Conservation (phyloP, 1,140 invertebrate genomes). For the Homarus americanus region DNA sequence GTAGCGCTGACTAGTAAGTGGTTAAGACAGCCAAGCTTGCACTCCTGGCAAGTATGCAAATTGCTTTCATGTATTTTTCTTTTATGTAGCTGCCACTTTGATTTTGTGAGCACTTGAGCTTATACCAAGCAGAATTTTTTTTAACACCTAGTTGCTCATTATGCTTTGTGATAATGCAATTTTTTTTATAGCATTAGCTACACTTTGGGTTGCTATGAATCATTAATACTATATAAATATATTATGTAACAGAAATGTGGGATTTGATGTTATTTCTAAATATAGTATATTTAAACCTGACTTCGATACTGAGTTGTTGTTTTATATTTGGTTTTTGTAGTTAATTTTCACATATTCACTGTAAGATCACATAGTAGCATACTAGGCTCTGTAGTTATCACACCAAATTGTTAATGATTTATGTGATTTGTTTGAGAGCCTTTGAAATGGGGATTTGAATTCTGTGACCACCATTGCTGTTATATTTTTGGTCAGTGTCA, state of each 20-base stretch:
- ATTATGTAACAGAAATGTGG: not conserved
- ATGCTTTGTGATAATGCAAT: conserved; percentile 54
- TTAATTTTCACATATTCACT: conserved; percentile 12
- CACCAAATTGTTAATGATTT: not conserved
- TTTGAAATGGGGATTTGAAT: not conserved
- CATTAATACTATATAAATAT: conserved; percentile 10
- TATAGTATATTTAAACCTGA: not conserved
- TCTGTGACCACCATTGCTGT: not conserved
- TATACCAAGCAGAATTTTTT: conserved; percentile 28
- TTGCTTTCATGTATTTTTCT: not conserved
- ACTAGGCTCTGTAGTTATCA: conserved; percentile 11
- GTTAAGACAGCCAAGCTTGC: not conserved
- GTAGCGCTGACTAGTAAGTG: conserved; percentile 5
- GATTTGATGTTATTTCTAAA: conserved; percentile 27
- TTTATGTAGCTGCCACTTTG: not conserved
- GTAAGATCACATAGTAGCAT: conserved; percentile 19
- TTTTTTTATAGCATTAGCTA: conserved; percentile 15
- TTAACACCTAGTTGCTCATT: conserved; percentile 35
- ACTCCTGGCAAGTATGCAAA: conserved; percentile 15
- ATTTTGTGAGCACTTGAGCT: conserved; percentile 43
- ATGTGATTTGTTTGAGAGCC: not conserved
- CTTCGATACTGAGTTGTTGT: not conserved
- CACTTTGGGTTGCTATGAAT: conserved; percentile 21
- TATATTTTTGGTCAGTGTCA: not conserved
- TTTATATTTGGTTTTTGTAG: conserved; percentile 11